Conservation (phyloP, 2,888 invertebrate genomes). For the Parnassius orleans region DNA sequence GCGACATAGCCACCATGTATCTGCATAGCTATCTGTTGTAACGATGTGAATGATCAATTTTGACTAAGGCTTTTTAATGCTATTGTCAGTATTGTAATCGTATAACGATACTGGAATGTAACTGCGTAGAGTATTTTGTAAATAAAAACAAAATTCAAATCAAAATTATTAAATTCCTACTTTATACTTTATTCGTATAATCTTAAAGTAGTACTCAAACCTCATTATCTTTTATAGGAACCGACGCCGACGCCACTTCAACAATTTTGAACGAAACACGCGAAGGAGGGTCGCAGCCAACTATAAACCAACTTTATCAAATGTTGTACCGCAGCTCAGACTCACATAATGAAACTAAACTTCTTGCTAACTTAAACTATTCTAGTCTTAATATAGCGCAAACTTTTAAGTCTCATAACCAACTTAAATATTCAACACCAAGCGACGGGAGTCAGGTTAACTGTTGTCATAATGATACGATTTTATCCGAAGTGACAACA, state of each 20-base stretch:
- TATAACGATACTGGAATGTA: too few species aligned
- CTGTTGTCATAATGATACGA: slow-evolving; percentile 42
- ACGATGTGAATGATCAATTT: too few species aligned
- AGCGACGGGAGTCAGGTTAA: slow-evolving; percentile 38
- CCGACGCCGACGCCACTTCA: slow-evolving; percentile 59
- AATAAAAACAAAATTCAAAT: too few species aligned
- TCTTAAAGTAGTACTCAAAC: slow-evolving; percentile 15
- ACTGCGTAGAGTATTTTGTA: too few species aligned
- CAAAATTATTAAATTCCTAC: too few species aligned
- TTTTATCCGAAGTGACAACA: slow-evolving; percentile 18
- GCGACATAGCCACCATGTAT: too few species aligned
- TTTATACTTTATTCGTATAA: too few species aligned
- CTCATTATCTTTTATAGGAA: slow-evolving; percentile 48
- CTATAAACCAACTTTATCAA: slow-evolving; percentile 68
- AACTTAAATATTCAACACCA: slow-evolving; percentile 37
- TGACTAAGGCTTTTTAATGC: too few species aligned
- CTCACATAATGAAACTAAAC: slow-evolving; percentile 52
- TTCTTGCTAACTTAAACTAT: slow-evolving; percentile 48
- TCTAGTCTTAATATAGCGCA: slow-evolving; percentile 47
- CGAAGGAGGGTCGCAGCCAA: slow-evolving; percentile 51
- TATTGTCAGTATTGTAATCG: too few species aligned
- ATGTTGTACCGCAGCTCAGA: slow-evolving; percentile 59
- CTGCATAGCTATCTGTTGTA: too few species aligned
- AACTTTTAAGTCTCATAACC: slow-evolving; percentile 45
- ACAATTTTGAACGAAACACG: slow-evolving; percentile 49